Conservation (phyloP, 2,113 vertebrate species). For the Climacteris rufus region DNA sequence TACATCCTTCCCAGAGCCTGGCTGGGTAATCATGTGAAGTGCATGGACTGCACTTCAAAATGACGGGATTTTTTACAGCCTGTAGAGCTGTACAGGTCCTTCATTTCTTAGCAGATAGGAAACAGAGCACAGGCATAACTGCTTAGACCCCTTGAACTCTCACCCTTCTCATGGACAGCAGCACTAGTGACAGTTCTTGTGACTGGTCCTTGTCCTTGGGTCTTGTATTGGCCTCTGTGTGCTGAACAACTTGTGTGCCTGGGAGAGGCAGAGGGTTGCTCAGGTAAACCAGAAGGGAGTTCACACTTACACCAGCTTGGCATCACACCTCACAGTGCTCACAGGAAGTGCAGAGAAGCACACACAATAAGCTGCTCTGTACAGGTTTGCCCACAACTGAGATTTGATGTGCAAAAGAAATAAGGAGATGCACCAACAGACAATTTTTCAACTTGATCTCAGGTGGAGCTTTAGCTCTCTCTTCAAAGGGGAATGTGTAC, state of each 20-base stretch:
- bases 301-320: background rate
- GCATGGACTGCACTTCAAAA: background rate
- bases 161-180: background rate
- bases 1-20: background rate
- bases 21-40: background rate
- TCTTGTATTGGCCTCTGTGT: background rate
- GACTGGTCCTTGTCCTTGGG: background rate
- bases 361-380: background rate
- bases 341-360: background rate
- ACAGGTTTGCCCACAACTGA: background rate
- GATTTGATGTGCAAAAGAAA: background rate
- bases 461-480: background rate
- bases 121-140: background rate
- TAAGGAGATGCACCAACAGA: background rate
- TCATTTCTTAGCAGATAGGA: background rate
- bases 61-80: background rate
- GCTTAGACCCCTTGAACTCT: background rate
- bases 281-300: background rate
- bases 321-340: background rate
- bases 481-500: background rate
- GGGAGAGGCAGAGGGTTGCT: background rate
- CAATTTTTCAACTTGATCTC: background rate
- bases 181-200: background rate
- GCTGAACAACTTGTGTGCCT: fast-evolving
- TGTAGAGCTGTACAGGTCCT: background rate